phyloP scores from a whole-genome alignment of 2,888 invertebrate species.

The Salticus scenicus region DNA sequence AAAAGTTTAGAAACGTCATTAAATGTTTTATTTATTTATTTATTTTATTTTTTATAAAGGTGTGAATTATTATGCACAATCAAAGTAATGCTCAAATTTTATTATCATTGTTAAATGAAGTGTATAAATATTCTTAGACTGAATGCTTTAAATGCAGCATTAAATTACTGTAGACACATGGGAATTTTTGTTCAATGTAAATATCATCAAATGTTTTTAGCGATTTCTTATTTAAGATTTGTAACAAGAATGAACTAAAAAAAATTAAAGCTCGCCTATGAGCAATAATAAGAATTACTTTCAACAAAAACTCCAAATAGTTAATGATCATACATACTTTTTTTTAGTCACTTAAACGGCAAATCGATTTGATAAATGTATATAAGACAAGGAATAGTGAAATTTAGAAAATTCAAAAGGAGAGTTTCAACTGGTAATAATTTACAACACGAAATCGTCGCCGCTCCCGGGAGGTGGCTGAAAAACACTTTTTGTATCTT shows the following conservation, averaged over 20 bases:
- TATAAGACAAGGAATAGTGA: neutral
- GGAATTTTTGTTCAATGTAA: neutral
- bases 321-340: neutral
- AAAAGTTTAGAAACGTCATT: too few relatives aligned
- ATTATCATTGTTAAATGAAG: too few relatives aligned
- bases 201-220: neutral
- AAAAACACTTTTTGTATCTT: conserved; percentile 18
- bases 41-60: too few relatives aligned
- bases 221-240: neutral
- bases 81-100: too few relatives aligned
- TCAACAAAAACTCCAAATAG: neutral
- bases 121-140: too few relatives aligned
- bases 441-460: conserved; percentile 3
- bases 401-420: neutral
- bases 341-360: neutral
- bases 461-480: neutral
- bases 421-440: neutral
- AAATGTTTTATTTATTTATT: too few relatives aligned
- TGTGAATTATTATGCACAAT: too few relatives aligned
- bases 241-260: neutral
- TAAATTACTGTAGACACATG: too few relatives aligned
- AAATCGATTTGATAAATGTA: conserved; percentile 14
- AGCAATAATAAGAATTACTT: conserved; percentile 9
- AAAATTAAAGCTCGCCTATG: neutral
- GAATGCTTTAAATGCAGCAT: too few relatives aligned